These are phyloP conservation scores for Ectemnius lituratus DNA, from an alignment of 2,888 invertebrate species.

Conservation along the genomic window DNA sequence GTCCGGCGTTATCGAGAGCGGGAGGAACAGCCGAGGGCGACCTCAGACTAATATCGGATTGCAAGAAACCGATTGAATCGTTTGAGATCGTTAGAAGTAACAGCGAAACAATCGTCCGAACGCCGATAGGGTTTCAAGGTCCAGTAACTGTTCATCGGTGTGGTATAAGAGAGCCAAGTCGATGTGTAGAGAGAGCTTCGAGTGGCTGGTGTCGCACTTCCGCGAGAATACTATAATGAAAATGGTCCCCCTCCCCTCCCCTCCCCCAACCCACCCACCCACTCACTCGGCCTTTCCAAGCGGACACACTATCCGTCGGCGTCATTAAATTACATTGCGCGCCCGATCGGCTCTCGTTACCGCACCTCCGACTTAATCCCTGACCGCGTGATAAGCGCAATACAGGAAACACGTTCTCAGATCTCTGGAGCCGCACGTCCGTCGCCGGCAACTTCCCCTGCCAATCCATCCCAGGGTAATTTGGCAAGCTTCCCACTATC, in stretches of 20 bases:
- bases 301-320: background rate
- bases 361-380: slow-evolving; percentile 4
- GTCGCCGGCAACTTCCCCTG: background rate
- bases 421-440: slow-evolving; percentile 4
- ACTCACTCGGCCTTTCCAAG: background rate
- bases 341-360: background rate
- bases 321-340: slow-evolving; percentile 1
- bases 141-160: slow-evolving; percentile 33
- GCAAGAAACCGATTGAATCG: slow-evolving; percentile 16
- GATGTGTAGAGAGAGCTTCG: slow-evolving; percentile 9
- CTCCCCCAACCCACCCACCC: background rate
- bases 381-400: slow-evolving; percentile 2
- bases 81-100: slow-evolving; percentile 19
- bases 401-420: background rate
- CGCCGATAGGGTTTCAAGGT: slow-evolving; percentile 31
- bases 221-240: slow-evolving; percentile 25
- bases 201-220: slow-evolving; percentile 13
- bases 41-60: slow-evolving; percentile 13
- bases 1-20: slow-evolving; percentile 13
- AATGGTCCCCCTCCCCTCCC: background rate
- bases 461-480: background rate
- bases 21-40: slow-evolving; percentile 15
- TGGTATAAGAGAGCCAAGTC: background rate
- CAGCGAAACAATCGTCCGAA: slow-evolving; percentile 26
- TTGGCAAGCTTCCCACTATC: background rate